Evolutionary conservation across 2,797 vertebrate genomes (phyloP).

Genomic region (Artibeus jamaicensis): DNA sequence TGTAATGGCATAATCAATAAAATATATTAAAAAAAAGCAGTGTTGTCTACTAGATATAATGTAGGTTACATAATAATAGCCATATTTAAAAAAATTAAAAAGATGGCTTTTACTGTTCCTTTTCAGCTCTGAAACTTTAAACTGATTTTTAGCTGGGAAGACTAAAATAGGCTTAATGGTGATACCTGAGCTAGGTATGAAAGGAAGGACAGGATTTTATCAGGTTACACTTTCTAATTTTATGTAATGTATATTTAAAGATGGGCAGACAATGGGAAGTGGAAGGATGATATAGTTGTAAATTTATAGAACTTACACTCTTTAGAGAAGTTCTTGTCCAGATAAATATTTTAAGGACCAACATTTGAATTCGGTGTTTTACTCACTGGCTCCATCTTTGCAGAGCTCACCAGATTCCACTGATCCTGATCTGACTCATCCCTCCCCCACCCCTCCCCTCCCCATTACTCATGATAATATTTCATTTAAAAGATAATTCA

Average conservation of each 20-base stretch:
- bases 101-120: not conserved
- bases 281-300: not conserved
- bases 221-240: not conserved
- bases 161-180: not conserved
- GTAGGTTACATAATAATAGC: no score
- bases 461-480: not conserved
- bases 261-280: not conserved
- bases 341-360: not conserved
- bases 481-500: constrained; percentile 33
- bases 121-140: constrained; percentile 21
- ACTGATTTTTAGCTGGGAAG: not conserved
- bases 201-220: not conserved
- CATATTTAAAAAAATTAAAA: not conserved
- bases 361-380: not conserved
- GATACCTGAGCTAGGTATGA: not conserved
- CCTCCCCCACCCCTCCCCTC: not conserved
- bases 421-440: not conserved
- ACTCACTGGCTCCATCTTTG: not conserved
- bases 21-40: no score
- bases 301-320: not conserved
- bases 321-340: not conserved
- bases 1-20: no score
- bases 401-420: not conserved
- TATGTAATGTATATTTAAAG: not conserved
- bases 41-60: no score